A percentile compares a stretch with the other conserved stretches of the same genome.
phyloP scores from a whole-genome alignment of 2,113 vertebrate genomes.

The Dipodomys spectabilis region DNA sequence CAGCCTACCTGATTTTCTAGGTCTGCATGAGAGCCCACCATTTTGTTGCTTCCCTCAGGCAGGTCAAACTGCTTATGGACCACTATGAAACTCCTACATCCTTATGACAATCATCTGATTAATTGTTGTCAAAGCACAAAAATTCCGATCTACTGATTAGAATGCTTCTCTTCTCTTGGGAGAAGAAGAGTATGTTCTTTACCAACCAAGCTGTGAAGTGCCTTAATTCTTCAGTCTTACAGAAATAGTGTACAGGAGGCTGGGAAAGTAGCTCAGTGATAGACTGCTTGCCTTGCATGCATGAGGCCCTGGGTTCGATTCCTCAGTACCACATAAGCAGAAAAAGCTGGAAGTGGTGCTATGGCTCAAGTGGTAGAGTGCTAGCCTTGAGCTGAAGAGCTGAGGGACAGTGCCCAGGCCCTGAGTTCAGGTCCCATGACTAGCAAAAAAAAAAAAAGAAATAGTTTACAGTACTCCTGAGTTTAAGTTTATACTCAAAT shows the following conservation, averaged over 20 bases:
- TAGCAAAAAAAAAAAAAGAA: too few species aligned
- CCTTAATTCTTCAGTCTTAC: background rate
- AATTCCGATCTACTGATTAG: background rate
- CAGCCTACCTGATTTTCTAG: background rate
- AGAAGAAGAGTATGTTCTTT: too few species aligned
- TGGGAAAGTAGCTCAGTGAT: too few species aligned
- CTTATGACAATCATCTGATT: background rate
- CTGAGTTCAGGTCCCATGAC: too few species aligned
- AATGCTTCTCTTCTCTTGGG: background rate
- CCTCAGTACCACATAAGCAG: too few species aligned
- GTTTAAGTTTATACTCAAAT: slow-evolving; percentile 4
- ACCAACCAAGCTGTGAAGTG: background rate
- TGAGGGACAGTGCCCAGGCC: too few species aligned
- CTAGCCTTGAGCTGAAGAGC: too few species aligned
- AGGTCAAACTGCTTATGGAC: background rate
- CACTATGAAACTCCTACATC: background rate
- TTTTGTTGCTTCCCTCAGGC: background rate
- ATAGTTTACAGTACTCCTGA: background rate
- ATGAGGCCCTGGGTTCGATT: too few species aligned
- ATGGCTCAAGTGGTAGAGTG: too few species aligned
- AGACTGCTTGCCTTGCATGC: too few species aligned
- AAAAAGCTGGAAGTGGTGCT: too few species aligned
- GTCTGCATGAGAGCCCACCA: background rate
- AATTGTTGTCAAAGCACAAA: background rate
- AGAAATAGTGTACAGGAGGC: background rate